Evolutionary conservation across 2,113 vertebrate genomes (phyloP).

Genomic region (Apistogramma diplotaenia): DNA sequence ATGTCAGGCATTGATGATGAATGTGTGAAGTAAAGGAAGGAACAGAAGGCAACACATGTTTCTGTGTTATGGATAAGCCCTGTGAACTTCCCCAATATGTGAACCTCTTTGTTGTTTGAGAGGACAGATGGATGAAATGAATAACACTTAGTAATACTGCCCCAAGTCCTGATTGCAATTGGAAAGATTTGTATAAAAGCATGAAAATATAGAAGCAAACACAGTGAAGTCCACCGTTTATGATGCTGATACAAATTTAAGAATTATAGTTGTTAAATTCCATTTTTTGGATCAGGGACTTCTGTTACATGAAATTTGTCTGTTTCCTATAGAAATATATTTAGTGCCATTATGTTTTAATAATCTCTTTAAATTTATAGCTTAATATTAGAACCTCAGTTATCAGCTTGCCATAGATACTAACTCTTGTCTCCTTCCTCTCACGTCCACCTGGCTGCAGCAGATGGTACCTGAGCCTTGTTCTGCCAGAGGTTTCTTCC

Average conservation of each 20-base stretch:
- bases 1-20: conserved; percentile 65
- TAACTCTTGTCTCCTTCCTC: too few relatives aligned
- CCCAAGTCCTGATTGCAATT: background rate
- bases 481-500: too few relatives aligned
- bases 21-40: conserved; percentile 29
- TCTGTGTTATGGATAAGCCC: conserved; percentile 17
- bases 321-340: background rate
- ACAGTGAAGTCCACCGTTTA: background rate
- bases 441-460: too few relatives aligned
- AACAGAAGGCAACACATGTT: conserved; percentile 7
- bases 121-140: background rate
- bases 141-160: background rate
- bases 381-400: background rate
- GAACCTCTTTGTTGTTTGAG: background rate
- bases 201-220: background rate
- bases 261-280: too few relatives aligned
- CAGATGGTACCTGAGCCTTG: too few relatives aligned
- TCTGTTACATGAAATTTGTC: too few relatives aligned
- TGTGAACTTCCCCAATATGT: conserved; percentile 18
- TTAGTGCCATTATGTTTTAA: background rate
- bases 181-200: background rate
- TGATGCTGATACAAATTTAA: background rate
- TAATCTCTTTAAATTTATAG: too few relatives aligned
- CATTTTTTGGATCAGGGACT: background rate
- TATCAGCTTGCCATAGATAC: too few relatives aligned